phyloP scores from a whole-genome alignment of 2,888 invertebrate species.

The Pecten maximus region DNA sequence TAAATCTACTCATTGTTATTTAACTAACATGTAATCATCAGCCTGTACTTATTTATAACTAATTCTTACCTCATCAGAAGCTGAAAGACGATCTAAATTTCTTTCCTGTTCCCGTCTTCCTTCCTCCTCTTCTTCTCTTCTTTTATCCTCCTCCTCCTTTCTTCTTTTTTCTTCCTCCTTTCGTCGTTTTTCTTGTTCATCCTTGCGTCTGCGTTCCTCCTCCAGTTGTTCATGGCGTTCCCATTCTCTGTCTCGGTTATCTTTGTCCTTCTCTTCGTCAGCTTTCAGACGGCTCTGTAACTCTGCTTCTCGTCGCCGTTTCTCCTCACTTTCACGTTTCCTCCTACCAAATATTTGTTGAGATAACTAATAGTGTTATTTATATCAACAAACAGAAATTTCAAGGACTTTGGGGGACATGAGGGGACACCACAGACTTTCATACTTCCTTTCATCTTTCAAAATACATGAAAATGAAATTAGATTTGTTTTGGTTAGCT shows the following conservation, averaged over 20 bases:
- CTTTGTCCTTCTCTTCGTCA: slow-evolving; percentile 37
- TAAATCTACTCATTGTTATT: too few relatives aligned
- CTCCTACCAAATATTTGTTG: neutral
- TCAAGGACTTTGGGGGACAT: too few relatives aligned
- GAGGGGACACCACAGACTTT: too few relatives aligned
- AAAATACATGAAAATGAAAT: too few relatives aligned
- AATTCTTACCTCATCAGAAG: slow-evolving; percentile 65
- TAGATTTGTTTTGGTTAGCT: too few relatives aligned
- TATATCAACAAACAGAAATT: too few relatives aligned
- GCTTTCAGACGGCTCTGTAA: slow-evolving; percentile 41
- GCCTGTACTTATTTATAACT: neutral
- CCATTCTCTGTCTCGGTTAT: slow-evolving; percentile 38
- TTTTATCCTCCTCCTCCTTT: slow-evolving; percentile 51
- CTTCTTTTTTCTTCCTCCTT: slow-evolving; percentile 57
- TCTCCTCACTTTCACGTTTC: slow-evolving; percentile 41
- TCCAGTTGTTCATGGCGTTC: slow-evolving; percentile 58
- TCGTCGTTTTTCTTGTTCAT: slow-evolving; percentile 58
- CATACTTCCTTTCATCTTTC: too few relatives aligned
- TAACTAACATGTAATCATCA: too few relatives aligned
- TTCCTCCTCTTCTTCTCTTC: slow-evolving; percentile 53
- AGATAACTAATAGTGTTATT: too few relatives aligned
- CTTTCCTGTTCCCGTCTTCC: slow-evolving; percentile 57
- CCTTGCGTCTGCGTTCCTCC: slow-evolving; percentile 56
- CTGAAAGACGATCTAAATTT: slow-evolving; percentile 50
- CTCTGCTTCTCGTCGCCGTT: slow-evolving; percentile 39